phyloP scores from a whole-genome alignment of 2,888 invertebrate species.

The Eupsilia transversa region DNA sequence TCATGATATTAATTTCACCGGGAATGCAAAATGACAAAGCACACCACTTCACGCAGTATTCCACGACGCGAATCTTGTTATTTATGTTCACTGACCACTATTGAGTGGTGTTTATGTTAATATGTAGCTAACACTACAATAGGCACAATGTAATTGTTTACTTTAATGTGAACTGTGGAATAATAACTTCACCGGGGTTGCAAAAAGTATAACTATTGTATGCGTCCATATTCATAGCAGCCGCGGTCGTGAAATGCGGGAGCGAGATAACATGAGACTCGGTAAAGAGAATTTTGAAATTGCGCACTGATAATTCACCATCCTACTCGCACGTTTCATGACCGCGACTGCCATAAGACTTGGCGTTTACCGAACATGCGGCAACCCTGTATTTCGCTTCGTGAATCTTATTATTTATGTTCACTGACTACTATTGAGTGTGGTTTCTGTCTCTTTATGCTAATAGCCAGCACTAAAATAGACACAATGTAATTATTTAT shows the following conservation, averaged over 20 bases:
- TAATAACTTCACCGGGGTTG: not conserved
- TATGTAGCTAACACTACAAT: conserved; percentile 44
- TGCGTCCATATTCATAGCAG: not conserved
- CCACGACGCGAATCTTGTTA: conserved; percentile 52
- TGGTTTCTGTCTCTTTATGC: conserved; percentile 60
- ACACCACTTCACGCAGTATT: conserved; percentile 38
- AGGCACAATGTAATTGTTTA: conserved; percentile 50
- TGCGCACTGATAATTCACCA: not conserved
- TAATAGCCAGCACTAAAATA: conserved; percentile 54
- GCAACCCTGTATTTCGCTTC: conserved; percentile 47
- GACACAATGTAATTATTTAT: conserved; percentile 51
- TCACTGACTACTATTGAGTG: conserved; percentile 55
- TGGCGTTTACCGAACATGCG: not conserved
- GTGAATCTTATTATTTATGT: conserved; percentile 61
- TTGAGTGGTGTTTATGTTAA: conserved; percentile 63
- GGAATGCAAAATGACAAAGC: not conserved
- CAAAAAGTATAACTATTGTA: not conserved
- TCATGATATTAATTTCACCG: conserved; percentile 1
- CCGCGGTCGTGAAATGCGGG: not conserved
- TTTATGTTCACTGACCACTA: conserved; percentile 58
- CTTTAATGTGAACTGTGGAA: conserved; percentile 29
- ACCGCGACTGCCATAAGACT: not conserved
- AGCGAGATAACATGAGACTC: not conserved
- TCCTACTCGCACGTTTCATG: conserved; percentile 1
- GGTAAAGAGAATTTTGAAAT: not conserved